Percentiles rank a stretch among this genome's conserved stretches.
phyloP scores from a whole-genome alignment of 2,888 invertebrate genomes.

The Platypus cylindrus region DNA sequence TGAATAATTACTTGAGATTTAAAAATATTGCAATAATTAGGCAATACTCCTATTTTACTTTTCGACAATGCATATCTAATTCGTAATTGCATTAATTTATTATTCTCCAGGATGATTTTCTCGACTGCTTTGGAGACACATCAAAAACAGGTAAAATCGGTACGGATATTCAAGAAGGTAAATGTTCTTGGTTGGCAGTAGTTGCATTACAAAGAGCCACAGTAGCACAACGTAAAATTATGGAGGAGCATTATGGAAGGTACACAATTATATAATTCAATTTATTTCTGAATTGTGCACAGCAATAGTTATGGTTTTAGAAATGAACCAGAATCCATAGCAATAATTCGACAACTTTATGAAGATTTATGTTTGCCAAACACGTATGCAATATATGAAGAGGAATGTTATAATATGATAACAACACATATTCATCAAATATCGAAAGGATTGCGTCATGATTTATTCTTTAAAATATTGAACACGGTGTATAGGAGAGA shows the following conservation, averaged over 20 bases:
- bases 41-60: too few species aligned
- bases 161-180: conserved; percentile 88
- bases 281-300: background rate
- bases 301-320: conserved; percentile 5
- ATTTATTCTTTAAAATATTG: conserved; percentile 68
- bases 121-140: conserved; percentile 84
- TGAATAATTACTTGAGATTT: too few species aligned
- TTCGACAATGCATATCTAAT: too few species aligned
- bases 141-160: conserved; percentile 78
- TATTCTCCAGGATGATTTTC: conserved; percentile 61
- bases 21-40: too few species aligned
- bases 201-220: conserved; percentile 72
- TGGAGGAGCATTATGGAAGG: conserved; percentile 67
- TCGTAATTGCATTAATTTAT: background rate
- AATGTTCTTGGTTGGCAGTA: conserved; percentile 91
- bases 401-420: conserved; percentile 69
- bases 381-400: conserved; percentile 69
- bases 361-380: conserved; percentile 63
- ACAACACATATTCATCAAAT: conserved; percentile 75
- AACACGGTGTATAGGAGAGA: conserved; percentile 68
- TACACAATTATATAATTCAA: conserved; percentile 41
- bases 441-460: conserved; percentile 67
- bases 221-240: conserved; percentile 53
- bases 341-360: conserved; percentile 27
- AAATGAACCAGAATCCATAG: conserved; percentile 11